Conservation (phyloP, 2,113 vertebrate species). For the Pelmatolapia mariae region DNA sequence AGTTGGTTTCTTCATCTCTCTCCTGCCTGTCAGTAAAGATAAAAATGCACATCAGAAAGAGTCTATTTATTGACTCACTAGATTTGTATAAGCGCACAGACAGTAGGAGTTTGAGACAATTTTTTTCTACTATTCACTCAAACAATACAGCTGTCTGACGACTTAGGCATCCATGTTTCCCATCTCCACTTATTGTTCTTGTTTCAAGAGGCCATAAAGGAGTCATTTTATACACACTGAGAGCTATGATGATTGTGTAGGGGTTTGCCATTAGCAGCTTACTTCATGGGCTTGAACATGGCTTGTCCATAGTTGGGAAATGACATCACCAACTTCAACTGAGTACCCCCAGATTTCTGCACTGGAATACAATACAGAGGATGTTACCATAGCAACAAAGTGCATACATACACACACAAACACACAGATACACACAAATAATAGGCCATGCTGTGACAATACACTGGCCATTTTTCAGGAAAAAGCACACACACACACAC, state of each 20-base stretch:
- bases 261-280: conserved; percentile 31
- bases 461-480: background rate
- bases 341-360: conserved; percentile 77
- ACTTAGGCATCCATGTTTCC: background rate
- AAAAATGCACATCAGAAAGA: background rate
- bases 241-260: background rate
- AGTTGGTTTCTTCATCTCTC: conserved; percentile 77
- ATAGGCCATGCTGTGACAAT: background rate
- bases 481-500: background rate
- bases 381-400: conserved; percentile 27
- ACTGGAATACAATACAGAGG: conserved; percentile 55
- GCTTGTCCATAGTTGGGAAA: conserved; percentile 76
- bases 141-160: background rate
- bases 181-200: background rate
- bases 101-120: background rate
- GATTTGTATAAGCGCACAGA: background rate
- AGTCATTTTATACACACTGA: background rate
- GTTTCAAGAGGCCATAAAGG: background rate
- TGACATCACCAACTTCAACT: conserved; percentile 76
- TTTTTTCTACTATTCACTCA: background rate
- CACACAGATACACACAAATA: background rate
- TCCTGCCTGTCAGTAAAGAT: conserved; percentile 63
- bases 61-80: background rate
- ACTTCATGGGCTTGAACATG: conserved; percentile 82
- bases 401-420: background rate